Base-by-base conservation (phyloP, 2,797 vertebrate genomes). In the Sebastes diploproa region DNA sequence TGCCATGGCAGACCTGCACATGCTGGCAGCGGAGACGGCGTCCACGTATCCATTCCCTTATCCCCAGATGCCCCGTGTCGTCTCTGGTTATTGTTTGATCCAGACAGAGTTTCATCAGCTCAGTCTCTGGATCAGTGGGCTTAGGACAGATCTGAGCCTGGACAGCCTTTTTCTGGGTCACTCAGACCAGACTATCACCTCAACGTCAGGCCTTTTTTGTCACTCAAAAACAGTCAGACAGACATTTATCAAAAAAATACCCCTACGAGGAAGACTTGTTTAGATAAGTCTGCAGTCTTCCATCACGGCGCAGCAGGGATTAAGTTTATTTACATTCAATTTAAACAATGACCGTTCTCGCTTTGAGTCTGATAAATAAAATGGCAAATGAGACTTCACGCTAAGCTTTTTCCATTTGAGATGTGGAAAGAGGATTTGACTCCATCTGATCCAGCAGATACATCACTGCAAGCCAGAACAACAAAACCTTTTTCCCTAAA, bases 61-160 rank as follows among this genome's bases (percentile, higher is more conserved):
- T 90, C 87, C 82, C 77, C 60, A 78, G 63, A 87, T 75, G 64
- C 75, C 84, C 59, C 20, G 3, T 79, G 78, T 90, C 74, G 83
- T 87, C 84, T 89, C 59, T 71, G 75, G 74, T 89, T 92, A 90
- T 92, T 91, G 80, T 90, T 92, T 93, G 89, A 93, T 94, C 92
- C 87, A 63, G 67, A 85, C 80, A 81, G 81, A 88, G 89, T 88
- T 87, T 93, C 76, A 87, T 88, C 87, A 85, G 86, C 80, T 88
- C 85, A 80, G 73, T 82, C 89, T 92, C 86, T 81, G 89, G 91
- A 92, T 92, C 91, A 92, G 87, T 86, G 82, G 86, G 84, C 71
- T 93, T 84, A 91, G 76, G 82, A 86, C 79, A 82, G 82, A 88
- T 90, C 86, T 85, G 75, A 82, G 85, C 64, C 25, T 42, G 76